Conservation (phyloP, 2,113 vertebrate genomes). For the Rynchops niger region DNA sequence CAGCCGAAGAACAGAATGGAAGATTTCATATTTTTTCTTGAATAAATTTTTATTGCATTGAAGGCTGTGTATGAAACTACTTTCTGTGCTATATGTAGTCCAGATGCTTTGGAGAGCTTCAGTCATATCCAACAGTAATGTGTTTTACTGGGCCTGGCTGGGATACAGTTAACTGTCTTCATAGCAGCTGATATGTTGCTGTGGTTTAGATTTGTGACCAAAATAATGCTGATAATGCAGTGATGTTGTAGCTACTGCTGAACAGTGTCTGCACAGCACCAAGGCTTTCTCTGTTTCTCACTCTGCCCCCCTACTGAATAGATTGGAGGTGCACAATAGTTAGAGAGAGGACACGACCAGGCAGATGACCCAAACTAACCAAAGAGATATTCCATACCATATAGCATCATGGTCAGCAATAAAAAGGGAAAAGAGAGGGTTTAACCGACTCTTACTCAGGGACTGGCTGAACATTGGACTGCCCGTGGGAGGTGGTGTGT, state of each 20-base stretch:
- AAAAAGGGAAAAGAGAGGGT: not conserved
- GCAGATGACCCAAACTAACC: not conserved
- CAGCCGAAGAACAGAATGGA: not conserved
- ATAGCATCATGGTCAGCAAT: not conserved
- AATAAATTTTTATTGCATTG: not conserved
- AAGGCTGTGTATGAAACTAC: not conserved
- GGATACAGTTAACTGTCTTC: not conserved
- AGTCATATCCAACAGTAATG: not conserved
- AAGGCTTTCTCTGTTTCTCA: not conserved
- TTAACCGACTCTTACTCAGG: not conserved
- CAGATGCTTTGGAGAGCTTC: not conserved
- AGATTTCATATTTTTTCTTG: not conserved
- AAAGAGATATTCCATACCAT: not conserved
- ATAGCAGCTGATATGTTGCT: not conserved
- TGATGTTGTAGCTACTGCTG: not conserved
- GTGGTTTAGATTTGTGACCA: not conserved
- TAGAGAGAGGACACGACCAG: not conserved
- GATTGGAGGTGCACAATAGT: not conserved
- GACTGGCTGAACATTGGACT: not conserved
- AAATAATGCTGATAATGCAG: not conserved
- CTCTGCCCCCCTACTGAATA: accelerated
- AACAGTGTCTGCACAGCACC: not conserved
- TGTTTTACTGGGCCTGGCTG: not conserved
- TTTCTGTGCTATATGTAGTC: not conserved
- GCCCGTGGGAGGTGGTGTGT: not conserved